Conservation (phyloP, 1,140 invertebrate genomes). For the Drosophila bipectinata region DNA sequence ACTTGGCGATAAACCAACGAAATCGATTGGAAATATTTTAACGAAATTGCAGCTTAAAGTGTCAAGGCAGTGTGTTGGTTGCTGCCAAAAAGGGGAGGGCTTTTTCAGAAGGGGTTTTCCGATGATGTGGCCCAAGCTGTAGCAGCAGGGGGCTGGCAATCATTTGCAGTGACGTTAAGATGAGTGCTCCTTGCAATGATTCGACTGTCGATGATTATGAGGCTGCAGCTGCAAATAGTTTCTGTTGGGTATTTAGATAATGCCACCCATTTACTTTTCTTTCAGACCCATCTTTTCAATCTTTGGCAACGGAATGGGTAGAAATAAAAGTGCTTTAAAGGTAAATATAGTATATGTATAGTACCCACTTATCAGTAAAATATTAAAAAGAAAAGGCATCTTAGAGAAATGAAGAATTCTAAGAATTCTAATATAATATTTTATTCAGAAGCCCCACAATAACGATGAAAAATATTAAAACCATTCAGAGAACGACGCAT, state of each 20-base stretch:
- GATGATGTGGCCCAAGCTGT: not conserved
- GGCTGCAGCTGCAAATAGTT: conserved; percentile 50
- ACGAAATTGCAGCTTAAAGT: conserved; percentile 83
- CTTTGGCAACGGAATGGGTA: not conserved
- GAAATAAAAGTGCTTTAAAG: not conserved
- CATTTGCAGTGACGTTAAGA: conserved; percentile 56
- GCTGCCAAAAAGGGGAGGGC: conserved; percentile 33
- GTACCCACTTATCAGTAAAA: too few species aligned
- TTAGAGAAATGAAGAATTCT: too few species aligned
- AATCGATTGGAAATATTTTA: conserved; percentile 83
- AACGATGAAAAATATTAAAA: not conserved
- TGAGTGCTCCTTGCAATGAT: conserved; percentile 54
- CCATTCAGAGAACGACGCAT: not conserved
- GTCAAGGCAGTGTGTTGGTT: conserved; percentile 68
- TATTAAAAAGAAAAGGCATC: too few species aligned
- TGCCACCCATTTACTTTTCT: conserved; percentile 27
- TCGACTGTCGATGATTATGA: conserved; percentile 69
- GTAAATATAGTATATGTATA: too few species aligned
- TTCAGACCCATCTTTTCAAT: not conserved
- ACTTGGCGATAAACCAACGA: conserved; percentile 82
- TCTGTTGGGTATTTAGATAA: conserved; percentile 59
- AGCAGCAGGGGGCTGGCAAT: conserved; percentile 28
- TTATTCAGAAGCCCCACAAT: too few species aligned
- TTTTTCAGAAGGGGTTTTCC: not conserved
- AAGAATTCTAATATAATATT: too few species aligned